Evolutionary conservation across 2,888 invertebrate genomes (phyloP).

Genomic region (Himalopsyche anomala): DNA sequence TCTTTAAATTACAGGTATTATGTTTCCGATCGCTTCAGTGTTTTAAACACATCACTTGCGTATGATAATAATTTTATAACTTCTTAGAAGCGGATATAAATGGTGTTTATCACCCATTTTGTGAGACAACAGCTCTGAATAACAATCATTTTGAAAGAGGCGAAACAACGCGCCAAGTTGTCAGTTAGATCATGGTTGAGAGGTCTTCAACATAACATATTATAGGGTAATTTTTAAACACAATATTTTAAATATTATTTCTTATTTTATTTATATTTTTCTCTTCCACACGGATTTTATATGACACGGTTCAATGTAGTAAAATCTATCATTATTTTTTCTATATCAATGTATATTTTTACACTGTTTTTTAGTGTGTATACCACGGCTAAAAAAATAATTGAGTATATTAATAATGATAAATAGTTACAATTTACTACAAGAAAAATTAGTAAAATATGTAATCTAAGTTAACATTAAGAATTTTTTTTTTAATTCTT

Average conservation of each 20-base stretch:
- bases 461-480: too few relatives aligned
- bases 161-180: neutral
- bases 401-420: too few relatives aligned
- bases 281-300: too few relatives aligned
- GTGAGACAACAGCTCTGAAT: neutral
- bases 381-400: too few relatives aligned
- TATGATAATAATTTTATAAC: slow-evolving; percentile 12
- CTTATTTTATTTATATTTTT: too few relatives aligned
- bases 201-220: neutral
- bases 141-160: slow-evolving; percentile 12
- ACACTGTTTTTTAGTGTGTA: too few relatives aligned
- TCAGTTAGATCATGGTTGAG: neutral
- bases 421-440: too few relatives aligned
- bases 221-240: too few relatives aligned
- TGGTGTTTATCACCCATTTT: slow-evolving; percentile 16
- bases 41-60: slow-evolving; percentile 5
- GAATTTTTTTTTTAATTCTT: too few relatives aligned
- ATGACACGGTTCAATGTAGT: neutral
- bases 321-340: neutral
- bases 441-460: too few relatives aligned
- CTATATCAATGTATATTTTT: neutral
- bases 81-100: slow-evolving; percentile 15
- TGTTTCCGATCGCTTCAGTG: slow-evolving; percentile 23
- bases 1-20: slow-evolving; percentile 18
- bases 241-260: too few relatives aligned